A percentile compares a stretch with the other conserved stretches of the same genome.
Evolutionary conservation across 2,888 invertebrate genomes (phyloP).

Genomic region (Eristalis tenax): DNA sequence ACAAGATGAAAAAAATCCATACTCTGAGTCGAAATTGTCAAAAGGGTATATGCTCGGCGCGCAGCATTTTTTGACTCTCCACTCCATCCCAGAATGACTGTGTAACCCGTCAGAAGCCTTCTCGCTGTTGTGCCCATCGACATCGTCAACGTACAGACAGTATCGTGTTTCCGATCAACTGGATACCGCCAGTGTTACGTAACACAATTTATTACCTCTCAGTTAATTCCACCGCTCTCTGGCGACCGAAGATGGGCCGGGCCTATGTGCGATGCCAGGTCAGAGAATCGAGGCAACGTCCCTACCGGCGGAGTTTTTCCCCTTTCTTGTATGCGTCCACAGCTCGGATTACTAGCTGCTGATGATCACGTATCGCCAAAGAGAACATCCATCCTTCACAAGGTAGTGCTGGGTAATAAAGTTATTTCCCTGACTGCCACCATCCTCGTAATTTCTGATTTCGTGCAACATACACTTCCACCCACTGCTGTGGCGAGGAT

Average conservation of each 20-base stretch:
- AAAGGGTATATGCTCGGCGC: constrained; percentile 48
- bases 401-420: constrained; percentile 53
- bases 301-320: not conserved
- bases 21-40: constrained; percentile 48
- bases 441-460: constrained; percentile 31
- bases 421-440: constrained; percentile 40
- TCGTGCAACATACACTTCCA: constrained; percentile 16
- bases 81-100: constrained; percentile 29
- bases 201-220: constrained; percentile 70
- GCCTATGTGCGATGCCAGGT: not conserved
- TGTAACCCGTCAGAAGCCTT: constrained; percentile 34
- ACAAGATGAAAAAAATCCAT: constrained; percentile 11
- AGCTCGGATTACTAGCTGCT: constrained; percentile 28
- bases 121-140: constrained; percentile 34
- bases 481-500: not conserved
- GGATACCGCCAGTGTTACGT: constrained; percentile 65
- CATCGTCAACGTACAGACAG: constrained; percentile 22
- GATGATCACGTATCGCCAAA: constrained; percentile 56
- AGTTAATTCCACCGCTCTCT: constrained; percentile 58
- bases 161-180: constrained; percentile 67
- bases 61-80: constrained; percentile 10
- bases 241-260: not conserved
- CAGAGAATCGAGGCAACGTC: constrained; percentile 32
- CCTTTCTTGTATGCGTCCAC: not conserved
- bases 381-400: constrained; percentile 9